Evolutionary conservation across 2,888 invertebrate genomes (phyloP), one percentile per base, ranked within the genome.

Genomic region (Helleia helle): DNA sequence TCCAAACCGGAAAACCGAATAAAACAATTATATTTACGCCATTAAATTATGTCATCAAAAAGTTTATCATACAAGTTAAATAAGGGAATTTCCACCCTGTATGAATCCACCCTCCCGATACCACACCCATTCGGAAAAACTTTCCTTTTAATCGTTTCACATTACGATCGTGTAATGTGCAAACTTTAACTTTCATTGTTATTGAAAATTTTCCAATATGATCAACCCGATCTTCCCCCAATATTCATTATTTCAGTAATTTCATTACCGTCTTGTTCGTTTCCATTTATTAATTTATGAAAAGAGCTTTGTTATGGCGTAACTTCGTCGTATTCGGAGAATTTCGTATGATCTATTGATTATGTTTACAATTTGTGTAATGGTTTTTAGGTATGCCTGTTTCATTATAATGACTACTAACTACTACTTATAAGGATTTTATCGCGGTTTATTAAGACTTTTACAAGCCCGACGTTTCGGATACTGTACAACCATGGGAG

Each of bases 131-230:
- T 71, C 60, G 65, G 66, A 80, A 79, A 80, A 80, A 80, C 66
- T 80, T 80, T 77, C 52, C 60, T 61, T 70, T 71, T 79, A 79
- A 80, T 76, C 72, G 76, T 61, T 65, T 65, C 59, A 75, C 71
- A 75, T 77, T 74, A 79, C 69, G 69, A 75, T 71, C 60, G 56
- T 61, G 65, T 71, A 75, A 76, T 66, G 71, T 58, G 63, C 67
- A 45, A 79, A 80, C 66, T 80, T 79, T 56, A 43, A 45, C 52
- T 52, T 51, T 64, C 52, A 62, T 55, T 62, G 59, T 60, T 64
- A 73, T 71, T 62, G 70, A 62, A 66, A 60, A 58, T 60, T 58
- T 59, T 58, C 57, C 61, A 62, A 65, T 65, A 62, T 50, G 57
- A 55, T 47, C 38, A 15, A 29, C 38, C 46, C 42, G 36, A 15